Conservation (phyloP, 2,797 vertebrate genomes). For the Coregonus suidteri region DNA sequence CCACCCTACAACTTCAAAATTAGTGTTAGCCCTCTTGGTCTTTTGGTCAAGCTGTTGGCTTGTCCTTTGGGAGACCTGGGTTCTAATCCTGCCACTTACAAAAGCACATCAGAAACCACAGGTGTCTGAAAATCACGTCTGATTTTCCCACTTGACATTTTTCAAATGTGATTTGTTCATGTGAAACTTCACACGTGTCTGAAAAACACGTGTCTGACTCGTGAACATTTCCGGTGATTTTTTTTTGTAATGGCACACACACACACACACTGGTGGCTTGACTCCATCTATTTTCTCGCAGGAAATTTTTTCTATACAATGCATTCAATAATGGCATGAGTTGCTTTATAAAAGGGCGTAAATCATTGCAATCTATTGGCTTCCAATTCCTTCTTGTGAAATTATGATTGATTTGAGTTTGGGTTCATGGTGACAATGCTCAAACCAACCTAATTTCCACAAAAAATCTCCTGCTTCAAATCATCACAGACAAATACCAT, state of each 20-base stretch:
- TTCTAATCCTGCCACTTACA: no score
- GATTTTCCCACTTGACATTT: no score
- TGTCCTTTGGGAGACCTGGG: no score
- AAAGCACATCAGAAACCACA: no score
- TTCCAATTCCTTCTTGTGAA: slow-evolving; percentile 21
- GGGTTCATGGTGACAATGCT: background rate
- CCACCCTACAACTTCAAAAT: no score
- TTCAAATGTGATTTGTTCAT: no score
- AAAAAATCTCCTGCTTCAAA: background rate
- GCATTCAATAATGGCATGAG: background rate
- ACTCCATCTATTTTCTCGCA: background rate
- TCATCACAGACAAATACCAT: background rate
- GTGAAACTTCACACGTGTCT: no score
- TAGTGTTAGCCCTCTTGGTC: no score
- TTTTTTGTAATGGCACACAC: background rate
- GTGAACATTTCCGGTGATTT: no score
- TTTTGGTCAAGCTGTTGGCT: no score
- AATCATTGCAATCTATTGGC: slow-evolving; percentile 20
- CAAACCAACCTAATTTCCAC: background rate
- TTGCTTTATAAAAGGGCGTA: background rate
- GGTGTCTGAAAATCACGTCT: no score
- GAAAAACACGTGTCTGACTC: no score
- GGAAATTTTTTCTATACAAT: background rate
- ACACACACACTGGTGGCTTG: background rate
- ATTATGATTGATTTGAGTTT: slow-evolving; percentile 20